Evolutionary conservation across 1,140 invertebrate species (phyloP).

Genomic region (Chymomyza costata): DNA sequence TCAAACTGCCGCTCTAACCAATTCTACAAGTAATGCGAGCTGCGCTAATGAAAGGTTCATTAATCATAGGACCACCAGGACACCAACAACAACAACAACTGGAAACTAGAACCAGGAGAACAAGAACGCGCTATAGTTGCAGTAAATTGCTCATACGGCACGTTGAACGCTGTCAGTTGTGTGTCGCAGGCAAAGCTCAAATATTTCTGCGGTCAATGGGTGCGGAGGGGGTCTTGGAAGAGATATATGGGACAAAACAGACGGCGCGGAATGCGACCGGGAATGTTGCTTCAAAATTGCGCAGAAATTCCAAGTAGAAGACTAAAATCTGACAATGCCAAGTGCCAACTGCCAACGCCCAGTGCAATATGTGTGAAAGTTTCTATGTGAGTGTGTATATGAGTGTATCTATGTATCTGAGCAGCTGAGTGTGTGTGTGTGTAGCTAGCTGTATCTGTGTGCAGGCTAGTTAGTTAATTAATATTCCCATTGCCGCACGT

Average conservation of each 20-base stretch:
- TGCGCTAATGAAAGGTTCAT: slow-evolving; percentile 68
- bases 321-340: slow-evolving; percentile 54
- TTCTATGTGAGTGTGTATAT: background rate
- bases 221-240: slow-evolving; percentile 4
- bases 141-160: slow-evolving; percentile 39
- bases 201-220: slow-evolving; percentile 18
- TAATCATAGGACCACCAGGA: slow-evolving; percentile 52
- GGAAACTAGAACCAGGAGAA: too few relatives aligned
- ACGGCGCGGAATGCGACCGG: slow-evolving; percentile 9
- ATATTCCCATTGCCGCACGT: slow-evolving; percentile 69
- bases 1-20: slow-evolving; percentile 4
- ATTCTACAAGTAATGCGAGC: slow-evolving; percentile 48
- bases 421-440: slow-evolving; percentile 9
- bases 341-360: slow-evolving; percentile 52
- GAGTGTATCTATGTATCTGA: background rate
- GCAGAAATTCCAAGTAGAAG: too few relatives aligned
- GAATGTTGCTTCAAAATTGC: slow-evolving; percentile 25
- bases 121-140: too few relatives aligned
- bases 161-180: slow-evolving; percentile 13
- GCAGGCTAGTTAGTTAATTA: slow-evolving; percentile 64
- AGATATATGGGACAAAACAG: background rate
- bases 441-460: slow-evolving; percentile 15
- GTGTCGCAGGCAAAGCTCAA: too few relatives aligned
- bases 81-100: slow-evolving; percentile 3
- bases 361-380: background rate